Evolutionary conservation across 2,888 invertebrate genomes (phyloP).

Genomic region (Schizaphis graminum): DNA sequence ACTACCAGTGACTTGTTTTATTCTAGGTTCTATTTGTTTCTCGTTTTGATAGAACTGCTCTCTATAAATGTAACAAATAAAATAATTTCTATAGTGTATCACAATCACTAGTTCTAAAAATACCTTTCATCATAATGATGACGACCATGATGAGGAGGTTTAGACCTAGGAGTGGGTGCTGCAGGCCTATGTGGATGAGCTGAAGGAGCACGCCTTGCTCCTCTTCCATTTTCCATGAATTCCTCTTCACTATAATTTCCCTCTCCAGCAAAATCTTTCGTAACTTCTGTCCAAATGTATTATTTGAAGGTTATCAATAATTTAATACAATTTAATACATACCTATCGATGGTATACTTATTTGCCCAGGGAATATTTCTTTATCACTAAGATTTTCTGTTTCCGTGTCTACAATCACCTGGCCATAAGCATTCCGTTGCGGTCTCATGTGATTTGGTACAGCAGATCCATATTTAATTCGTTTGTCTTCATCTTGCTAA

Average conservation of each 20-base stretch:
- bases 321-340: conserved; percentile 50
- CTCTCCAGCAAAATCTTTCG: conserved; percentile 82
- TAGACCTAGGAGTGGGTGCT: conserved; percentile 51
- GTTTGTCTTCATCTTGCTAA: conserved; percentile 61
- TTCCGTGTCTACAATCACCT: conserved; percentile 83
- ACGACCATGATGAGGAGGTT: conserved; percentile 47
- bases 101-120: neutral
- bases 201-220: conserved; percentile 69
- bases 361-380: conserved; percentile 80
- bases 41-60: conserved; percentile 61
- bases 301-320: conserved; percentile 15
- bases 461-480: conserved; percentile 70
- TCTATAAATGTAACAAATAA: conserved; percentile 13
- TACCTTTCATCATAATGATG: conserved; percentile 65
- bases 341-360: conserved; percentile 74
- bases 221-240: conserved; percentile 72
- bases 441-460: conserved; percentile 72
- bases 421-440: conserved; percentile 71
- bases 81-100: neutral
- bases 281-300: conserved; percentile 78
- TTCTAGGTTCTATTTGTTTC: conserved; percentile 47
- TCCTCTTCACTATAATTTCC: conserved; percentile 81
- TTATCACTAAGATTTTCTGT: conserved; percentile 87
- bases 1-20: conserved; percentile 69
- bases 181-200: conserved; percentile 58